Evolutionary conservation across 2,888 invertebrate species (phyloP), one percentile per base, ranked within the genome.

Genomic region (Philonicus albiceps): DNA sequence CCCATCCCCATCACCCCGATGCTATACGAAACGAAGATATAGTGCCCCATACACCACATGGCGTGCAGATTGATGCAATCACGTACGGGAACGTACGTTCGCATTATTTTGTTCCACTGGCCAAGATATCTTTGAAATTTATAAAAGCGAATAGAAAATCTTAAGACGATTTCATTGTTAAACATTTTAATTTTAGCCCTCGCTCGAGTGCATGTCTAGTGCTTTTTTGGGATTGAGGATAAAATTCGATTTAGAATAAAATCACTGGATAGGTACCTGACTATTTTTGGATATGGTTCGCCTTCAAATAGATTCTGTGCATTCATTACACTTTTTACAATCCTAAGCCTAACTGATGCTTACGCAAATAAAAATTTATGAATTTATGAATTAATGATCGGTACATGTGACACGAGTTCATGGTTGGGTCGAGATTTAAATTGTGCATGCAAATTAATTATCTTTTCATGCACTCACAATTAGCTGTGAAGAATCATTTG

Each of bases 121-220:
- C 81, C 81, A 83, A 83, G 64, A 83, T 83, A 64, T 83, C 8
- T 83, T 31, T 64, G 31, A 55, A 64, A 64, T 83, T n/a, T 64
- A 19, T 83, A 34, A 22, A 64, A 83, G 81, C 55, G 11, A 34
- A 83, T 64, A 55, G 34, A 64, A 83, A 83, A 43, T 64, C 34
- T 22, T 1, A 64, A 64, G 64, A 64, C 22, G 64, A 64, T 83
- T 83, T 83, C 81, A 83, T 83, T 83, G 81, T 83, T 64, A 55
- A 83, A 27, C n/a, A 37, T 83, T n/a, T 83, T 83, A 83, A 64
- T 83, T 83, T 83, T 83, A 83, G 81, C 55, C 37, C 64, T 83
- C 19, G 31, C 34, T 64, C 64, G 19, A 64, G 64, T 64, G 64
- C 64, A 22, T 7, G 64, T 64, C 27, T 64, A 64, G 64, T 22